phyloP scores from a whole-genome alignment of 2,113 vertebrate genomes.

The Dinomys branickii region DNA sequence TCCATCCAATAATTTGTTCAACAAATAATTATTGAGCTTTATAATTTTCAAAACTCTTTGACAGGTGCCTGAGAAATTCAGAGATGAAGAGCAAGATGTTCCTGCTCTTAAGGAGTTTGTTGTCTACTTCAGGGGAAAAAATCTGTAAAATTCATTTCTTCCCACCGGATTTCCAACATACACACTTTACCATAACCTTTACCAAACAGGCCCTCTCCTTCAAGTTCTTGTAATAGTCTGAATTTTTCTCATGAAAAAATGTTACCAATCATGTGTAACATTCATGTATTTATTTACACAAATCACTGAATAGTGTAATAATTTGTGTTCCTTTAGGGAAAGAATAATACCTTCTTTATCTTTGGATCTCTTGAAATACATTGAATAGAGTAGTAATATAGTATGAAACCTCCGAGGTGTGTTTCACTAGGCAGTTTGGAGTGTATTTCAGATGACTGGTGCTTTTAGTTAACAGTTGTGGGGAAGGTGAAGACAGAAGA shows the following conservation, averaged over 20 bases:
- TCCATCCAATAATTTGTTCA: slow-evolving; percentile 44
- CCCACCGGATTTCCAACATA: neutral
- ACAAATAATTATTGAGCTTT: slow-evolving; percentile 36
- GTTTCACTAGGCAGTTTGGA: neutral
- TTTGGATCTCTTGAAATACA: neutral
- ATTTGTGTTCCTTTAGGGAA: neutral
- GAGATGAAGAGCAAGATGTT: neutral
- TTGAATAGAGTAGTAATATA: neutral
- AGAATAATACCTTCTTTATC: neutral
- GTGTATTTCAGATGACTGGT: neutral
- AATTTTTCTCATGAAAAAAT: neutral
- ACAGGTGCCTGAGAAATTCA: neutral
- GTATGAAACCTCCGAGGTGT: neutral
- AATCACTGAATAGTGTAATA: neutral
- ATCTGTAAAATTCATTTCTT: neutral
- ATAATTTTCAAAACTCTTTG: slow-evolving; percentile 17
- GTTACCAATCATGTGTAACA: neutral
- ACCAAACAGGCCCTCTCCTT: neutral
- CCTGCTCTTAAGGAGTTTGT: neutral
- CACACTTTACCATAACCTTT: neutral
- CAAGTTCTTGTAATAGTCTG: neutral
- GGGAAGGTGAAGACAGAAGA: neutral
- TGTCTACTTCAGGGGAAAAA: neutral
- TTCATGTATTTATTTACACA: neutral
- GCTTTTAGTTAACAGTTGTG: neutral